Conservation (phyloP, 2,113 vertebrate genomes). For the Pseudorectes ferrugineus region DNA sequence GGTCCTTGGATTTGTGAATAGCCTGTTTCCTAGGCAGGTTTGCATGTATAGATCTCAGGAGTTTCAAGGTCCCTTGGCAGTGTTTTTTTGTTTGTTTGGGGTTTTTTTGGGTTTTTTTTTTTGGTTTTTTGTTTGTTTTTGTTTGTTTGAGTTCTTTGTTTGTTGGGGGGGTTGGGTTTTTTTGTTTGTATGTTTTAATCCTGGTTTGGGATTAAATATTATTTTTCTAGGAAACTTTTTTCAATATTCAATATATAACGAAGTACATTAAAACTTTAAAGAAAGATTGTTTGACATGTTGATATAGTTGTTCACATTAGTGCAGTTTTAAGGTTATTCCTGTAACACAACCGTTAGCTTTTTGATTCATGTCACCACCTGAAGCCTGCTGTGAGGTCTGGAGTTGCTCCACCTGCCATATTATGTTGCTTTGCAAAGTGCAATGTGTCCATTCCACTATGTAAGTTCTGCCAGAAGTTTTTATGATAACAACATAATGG, state of each 20-base stretch:
- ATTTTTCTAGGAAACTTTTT: not conserved
- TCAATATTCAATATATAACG: not conserved
- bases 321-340: not conserved
- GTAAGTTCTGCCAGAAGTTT: not conserved
- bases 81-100: not conserved
- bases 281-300: not conserved
- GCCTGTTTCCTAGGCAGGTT: not conserved
- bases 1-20: not conserved
- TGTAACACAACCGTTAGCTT: not conserved
- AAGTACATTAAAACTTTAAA: not conserved
- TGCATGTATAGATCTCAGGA: not conserved
- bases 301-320: not conserved
- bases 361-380: not conserved
- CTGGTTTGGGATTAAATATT: not conserved
- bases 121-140: not conserved
- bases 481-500: not conserved
- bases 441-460: not conserved
- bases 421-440: not conserved
- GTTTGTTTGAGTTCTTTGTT: not conserved
- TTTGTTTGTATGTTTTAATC: not conserved
- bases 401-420: not conserved
- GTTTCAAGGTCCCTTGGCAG: not conserved
- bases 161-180: fast-evolving
- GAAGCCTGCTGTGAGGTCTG: not conserved
- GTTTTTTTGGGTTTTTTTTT: too few relatives aligned